Base-by-base conservation (phyloP, 1,140 invertebrate species). In the Dreissena rostriformis region DNA sequence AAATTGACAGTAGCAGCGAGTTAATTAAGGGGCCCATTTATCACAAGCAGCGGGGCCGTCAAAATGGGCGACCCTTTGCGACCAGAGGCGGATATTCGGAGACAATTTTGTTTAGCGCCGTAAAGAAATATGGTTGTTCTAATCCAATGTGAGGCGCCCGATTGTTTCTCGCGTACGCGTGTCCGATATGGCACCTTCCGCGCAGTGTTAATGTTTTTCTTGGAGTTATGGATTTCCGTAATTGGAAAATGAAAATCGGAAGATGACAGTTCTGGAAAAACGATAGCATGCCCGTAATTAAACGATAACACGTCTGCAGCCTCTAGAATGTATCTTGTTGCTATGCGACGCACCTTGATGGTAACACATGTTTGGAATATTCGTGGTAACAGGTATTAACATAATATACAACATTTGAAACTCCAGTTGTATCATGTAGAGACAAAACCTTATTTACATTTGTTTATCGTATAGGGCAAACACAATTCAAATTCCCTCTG, bases 1-100 rank as follows among this genome's bases (percentile, higher is more conserved):
- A 75, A 73, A 82, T 68, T 82, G 80, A 82, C 80, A 82, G 55
- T 17, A 73, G 71, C 57, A 75, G 66, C 70, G 82, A 78, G 76
- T 74, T 84, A 84, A 84, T 84, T 84, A 84, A 77, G 75, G 82
- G 68, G 65, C 52, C 73, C 82, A 84, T 84, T 84, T 84, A 84
- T 84, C 82, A 84, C 68, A 65, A 28, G 52, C 67, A 74, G 57
- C 82, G 68, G 51, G 63, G 53, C 24, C 75, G 82, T 63, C 74
- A 84, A 73, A 73, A 49, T 71, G 49, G 15, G 63, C 68, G 74
- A 78, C 74, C 82, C 75, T 68, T 63, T n/a, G 65, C 52, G 57
- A 75, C 72, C 82, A 52, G 39, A 29, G 70, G 68, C 52, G 72
- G 75, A 66, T 77, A 77, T 76, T 72, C 71, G 82, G 55, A 68